Evolutionary conservation across 2,888 invertebrate genomes (phyloP), one percentile per base, ranked within the genome.

Genomic region (Acanthopleura granulata): DNA sequence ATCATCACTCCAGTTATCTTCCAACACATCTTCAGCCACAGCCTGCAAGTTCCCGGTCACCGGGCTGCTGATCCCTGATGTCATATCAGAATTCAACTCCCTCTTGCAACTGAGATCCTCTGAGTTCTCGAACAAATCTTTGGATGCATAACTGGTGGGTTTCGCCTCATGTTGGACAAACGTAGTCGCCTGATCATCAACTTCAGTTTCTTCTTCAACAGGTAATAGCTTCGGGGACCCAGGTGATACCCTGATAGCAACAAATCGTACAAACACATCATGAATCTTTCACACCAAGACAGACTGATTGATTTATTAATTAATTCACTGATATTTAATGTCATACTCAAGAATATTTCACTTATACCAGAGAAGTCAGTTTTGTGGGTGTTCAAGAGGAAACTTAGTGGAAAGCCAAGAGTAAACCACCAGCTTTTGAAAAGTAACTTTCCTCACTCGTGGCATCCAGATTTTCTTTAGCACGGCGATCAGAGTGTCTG

Each of bases 1-100:
- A 72, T 86, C 86, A 74, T 85, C 85, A 75, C 82, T 83, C 85
- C 85, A 86, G 27, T 30, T 4, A 18, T 74, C 14, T 18, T 74
- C n/a, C 72, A 40, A 9, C 40, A 40, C 40, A 27, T 73, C 73
- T 14, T 78, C 79, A 61, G 73, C 72, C 29, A n/a, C 29, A 40
- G 40, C 9, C 40, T 40, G 40, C 4, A 57, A 49, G 27, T 74
- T 62, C 29, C 72, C 72, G 9, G 40, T 40, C 25, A 27, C 15
- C 15, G 16, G 51, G 57, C 74, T 49, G 73, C 50, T 50, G 40
- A 57, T 50, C 50, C 57, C 22, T 51, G 62, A 18, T 30, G 50
- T 40, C 40, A 6, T 40, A 40, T 40, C 50, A 62, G 50, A 12
- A 57, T 70, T 16, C 62, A 72, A 16, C 30, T 69, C 62, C 62